These are phyloP conservation scores for Pseudanteris insignis DNA, from an alignment of 2,888 invertebrate genomes.

Conservation along the genomic window DNA sequence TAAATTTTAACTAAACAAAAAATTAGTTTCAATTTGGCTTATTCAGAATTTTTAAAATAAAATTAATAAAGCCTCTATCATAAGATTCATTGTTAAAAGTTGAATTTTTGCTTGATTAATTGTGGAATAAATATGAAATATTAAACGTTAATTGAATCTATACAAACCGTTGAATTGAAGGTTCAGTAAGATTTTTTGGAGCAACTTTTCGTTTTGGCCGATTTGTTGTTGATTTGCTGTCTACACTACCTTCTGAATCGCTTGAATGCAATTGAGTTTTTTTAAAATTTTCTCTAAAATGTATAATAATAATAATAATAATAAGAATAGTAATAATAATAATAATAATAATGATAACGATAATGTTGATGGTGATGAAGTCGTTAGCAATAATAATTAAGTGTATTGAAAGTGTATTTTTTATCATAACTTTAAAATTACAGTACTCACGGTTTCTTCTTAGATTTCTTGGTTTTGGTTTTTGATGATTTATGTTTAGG, in stretches of 20 bases:
- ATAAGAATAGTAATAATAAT: too few species aligned
- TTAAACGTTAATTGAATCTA: too few species aligned
- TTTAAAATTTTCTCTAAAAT: too few species aligned
- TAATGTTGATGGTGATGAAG: too few species aligned
- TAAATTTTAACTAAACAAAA: too few species aligned
- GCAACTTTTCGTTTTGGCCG: slow-evolving; percentile 14
- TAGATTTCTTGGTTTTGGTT: neutral
- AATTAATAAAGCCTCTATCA: neutral
- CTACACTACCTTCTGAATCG: slow-evolving; percentile 17
- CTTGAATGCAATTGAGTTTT: neutral
- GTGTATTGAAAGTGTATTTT: neutral
- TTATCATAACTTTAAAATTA: neutral
- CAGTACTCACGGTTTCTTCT: neutral
- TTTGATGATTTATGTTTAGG: neutral
- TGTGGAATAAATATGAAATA: too few species aligned
- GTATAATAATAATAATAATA: too few species aligned
- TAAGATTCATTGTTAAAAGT: too few species aligned
- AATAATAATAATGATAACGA: too few species aligned
- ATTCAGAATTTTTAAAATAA: neutral
- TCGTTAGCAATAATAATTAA: too few species aligned
- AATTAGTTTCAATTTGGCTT: too few species aligned
- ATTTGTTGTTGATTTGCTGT: neutral
- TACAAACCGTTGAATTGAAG: slow-evolving; percentile 5
- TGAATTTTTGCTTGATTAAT: too few species aligned
- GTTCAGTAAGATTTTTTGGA: slow-evolving; percentile 13